These are phyloP conservation scores for Peromyscus aztecus DNA, from an alignment of 2,797 vertebrate species.

Conservation along the genomic window DNA sequence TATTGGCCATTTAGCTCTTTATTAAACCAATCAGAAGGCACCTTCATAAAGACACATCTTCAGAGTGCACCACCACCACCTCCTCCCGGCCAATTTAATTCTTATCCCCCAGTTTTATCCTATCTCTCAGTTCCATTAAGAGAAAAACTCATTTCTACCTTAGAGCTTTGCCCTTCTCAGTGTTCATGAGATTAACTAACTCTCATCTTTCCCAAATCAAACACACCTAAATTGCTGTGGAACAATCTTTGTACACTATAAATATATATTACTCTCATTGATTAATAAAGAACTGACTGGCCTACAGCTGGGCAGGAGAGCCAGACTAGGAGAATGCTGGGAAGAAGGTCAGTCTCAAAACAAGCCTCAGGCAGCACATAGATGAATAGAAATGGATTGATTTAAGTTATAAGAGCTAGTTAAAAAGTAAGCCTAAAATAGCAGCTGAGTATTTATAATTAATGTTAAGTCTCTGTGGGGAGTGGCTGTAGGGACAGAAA, in stretches of 20 bases:
- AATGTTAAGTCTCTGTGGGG: background rate
- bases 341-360: background rate
- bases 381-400: background rate
- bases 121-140: background rate
- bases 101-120: background rate
- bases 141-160: constrained; percentile 23
- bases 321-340: background rate
- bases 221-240: background rate
- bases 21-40: background rate
- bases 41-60: too few relatives aligned
- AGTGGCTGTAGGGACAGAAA: background rate
- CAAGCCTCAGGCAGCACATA: background rate
- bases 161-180: background rate
- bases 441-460: background rate
- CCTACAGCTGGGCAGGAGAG: background rate
- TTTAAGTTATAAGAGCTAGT: background rate
- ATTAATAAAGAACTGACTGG: background rate
- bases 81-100: background rate
- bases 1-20: background rate
- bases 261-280: background rate
- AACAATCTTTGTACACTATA: background rate
- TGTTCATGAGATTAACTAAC: background rate
- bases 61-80: too few relatives aligned
- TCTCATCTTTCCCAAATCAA: constrained; percentile 8
- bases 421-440: background rate